These are phyloP conservation scores for Trematocara unimaculatum DNA, from an alignment of 2,113 vertebrate species.

Conservation along the genomic window DNA sequence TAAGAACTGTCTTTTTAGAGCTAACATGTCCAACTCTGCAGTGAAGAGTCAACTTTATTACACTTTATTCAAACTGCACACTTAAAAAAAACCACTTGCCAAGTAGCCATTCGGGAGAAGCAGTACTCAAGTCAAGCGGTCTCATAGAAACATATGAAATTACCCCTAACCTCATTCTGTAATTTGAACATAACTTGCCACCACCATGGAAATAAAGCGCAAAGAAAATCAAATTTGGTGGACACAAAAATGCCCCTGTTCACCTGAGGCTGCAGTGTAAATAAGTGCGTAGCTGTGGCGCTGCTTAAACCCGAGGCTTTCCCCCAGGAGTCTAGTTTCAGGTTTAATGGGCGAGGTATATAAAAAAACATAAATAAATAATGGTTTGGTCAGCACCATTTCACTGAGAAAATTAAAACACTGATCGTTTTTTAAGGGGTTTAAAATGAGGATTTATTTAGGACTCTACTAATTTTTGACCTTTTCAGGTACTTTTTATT, in stretches of 20 bases:
- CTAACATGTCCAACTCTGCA: not conserved
- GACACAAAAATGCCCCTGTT: not conserved
- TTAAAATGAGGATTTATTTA: not conserved
- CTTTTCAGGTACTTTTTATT: not conserved
- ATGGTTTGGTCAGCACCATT: not conserved
- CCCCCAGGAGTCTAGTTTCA: not conserved
- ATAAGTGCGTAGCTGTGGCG: not conserved
- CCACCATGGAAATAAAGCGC: not conserved
- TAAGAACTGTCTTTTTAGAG: not conserved
- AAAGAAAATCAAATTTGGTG: not conserved
- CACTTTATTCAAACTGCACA: not conserved
- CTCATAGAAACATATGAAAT: not conserved
- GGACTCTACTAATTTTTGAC: not conserved
- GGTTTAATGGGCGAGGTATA: not conserved
- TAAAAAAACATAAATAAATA: not conserved
- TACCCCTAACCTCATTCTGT: not conserved
- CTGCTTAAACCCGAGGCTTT: not conserved
- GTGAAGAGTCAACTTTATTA: not conserved
- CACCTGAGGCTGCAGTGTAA: not conserved
- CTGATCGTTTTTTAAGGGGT: not conserved
- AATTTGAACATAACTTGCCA: not conserved
- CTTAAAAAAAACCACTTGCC: fast-evolving
- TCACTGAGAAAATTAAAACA: not conserved
- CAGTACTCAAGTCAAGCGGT: not conserved
- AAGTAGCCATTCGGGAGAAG: not conserved